Evolutionary conservation across 2,888 invertebrate genomes (phyloP), one percentile per base, ranked within the genome.

Genomic region (Eristalinus sepulchralis): DNA sequence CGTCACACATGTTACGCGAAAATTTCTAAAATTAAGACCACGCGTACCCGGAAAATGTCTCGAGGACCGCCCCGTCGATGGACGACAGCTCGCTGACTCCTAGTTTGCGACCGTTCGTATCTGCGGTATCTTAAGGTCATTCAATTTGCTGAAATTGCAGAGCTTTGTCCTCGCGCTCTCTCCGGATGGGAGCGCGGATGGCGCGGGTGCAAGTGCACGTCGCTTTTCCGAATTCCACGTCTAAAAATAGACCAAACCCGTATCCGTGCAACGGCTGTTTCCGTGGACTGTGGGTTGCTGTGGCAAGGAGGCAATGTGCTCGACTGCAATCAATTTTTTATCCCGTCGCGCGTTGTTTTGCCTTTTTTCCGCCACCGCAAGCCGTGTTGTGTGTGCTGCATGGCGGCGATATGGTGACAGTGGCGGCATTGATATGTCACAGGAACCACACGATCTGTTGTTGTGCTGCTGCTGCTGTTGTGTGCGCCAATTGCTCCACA

Each of bases 401-500:
- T 67, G 24, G 78, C 53, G 47, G 57, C 22, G 53, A 39, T 75
- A 75, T 62, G 34, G 47, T 47, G 47, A 47, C 47, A 47, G 63
- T 53, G 47, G 53, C 63, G 81, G 72, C 81, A 81, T 85, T 85
- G 84, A 81, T 76, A 85, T 81, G 84, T 81, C 84, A 85, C 77
- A 81, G 59, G 76, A 76, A 47, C 34, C 10, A 27, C 81, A 81
- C 84, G 68, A 84, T 80, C 80, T 70, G 63, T 66, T 17, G 5
- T 64, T 4, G 17, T 39, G 11, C 75, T 70, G 63, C 60, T 17
- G 63, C 60, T 17, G 17, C 55, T 11, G 36, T 63, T 55, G 77
- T 36, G 36, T 84, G 84, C 81, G 80, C 81, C 80, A 84, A 84
- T 76, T 67, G 84, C 66, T 84, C 81, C 62, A 31, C 24, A 63